phyloP scores from a whole-genome alignment of 2,113 vertebrate genomes.

The Lynx canadensis region DNA sequence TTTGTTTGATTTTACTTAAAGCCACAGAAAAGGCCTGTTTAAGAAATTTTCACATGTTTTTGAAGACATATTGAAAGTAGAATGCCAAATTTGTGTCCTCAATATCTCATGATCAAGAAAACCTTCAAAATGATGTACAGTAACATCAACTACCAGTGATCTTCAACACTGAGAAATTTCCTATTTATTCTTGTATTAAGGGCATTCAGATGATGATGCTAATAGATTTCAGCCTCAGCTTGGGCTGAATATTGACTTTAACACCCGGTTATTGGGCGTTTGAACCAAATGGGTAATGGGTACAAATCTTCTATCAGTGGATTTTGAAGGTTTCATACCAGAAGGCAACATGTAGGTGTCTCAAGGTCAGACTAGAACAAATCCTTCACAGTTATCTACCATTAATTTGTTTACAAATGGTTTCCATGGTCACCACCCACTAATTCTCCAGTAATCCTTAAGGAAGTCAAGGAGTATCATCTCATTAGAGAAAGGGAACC shows the following conservation, averaged over 20 bases:
- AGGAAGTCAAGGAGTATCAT: background rate
- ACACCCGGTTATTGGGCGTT: background rate
- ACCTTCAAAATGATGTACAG: background rate
- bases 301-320: background rate
- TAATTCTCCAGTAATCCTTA: background rate
- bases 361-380: background rate
- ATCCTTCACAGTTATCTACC: background rate
- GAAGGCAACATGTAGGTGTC: background rate
- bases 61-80: background rate
- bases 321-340: background rate
- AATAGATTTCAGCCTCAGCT: background rate
- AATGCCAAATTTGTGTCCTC: background rate
- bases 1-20: slow-evolving; percentile 30
- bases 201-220: slow-evolving; percentile 10
- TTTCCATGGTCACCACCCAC: background rate
- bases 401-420: background rate
- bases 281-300: background rate
- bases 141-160: background rate
- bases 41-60: slow-evolving; percentile 32
- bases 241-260: slow-evolving; percentile 39
- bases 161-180: slow-evolving; percentile 23
- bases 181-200: background rate
- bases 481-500: background rate
- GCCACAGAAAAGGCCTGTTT: background rate
- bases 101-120: background rate